Percentiles rank a stretch among this genome's conserved stretches.
These are phyloP conservation scores for Paguma larvata DNA, from an alignment of 2,797 vertebrate genomes.

Conservation along the genomic window DNA sequence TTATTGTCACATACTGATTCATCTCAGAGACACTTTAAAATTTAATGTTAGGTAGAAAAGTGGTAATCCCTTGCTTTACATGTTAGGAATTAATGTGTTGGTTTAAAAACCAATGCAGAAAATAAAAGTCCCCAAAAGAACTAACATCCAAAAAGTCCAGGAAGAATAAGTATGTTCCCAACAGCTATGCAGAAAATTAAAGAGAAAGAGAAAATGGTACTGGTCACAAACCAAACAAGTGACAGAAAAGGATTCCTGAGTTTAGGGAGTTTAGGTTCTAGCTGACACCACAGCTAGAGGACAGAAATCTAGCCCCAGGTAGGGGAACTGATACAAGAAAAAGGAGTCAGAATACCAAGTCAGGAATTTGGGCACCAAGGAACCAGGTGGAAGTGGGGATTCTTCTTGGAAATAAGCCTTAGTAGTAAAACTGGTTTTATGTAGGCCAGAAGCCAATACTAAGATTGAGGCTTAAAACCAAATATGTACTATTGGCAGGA, in stretches of 20 bases:
- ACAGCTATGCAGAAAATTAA: neutral
- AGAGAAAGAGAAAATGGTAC: neutral
- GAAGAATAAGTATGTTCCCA: neutral
- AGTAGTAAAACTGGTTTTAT: neutral
- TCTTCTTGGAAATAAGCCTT: neutral
- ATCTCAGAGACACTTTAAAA: neutral
- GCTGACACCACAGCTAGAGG: neutral
- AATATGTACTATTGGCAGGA: neutral
- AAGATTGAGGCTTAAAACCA: neutral
- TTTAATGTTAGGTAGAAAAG: neutral
- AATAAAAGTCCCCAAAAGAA: neutral
- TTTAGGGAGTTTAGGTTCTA: neutral
- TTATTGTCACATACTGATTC: neutral
- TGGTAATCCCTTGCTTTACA: neutral
- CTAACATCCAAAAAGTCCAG: neutral
- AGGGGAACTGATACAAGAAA: neutral
- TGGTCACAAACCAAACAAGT: neutral
- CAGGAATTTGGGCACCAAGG: neutral
- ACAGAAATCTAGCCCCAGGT: too few relatives aligned
- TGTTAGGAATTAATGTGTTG: neutral
- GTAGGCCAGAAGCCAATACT: neutral
- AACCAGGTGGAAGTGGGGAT: neutral
- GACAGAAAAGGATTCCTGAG: neutral
- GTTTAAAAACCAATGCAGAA: neutral
- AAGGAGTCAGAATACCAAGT: neutral